Percentiles rank a stretch among this genome's conserved stretches.
phyloP scores from a whole-genome alignment of 92 coral and sea anemone genomes.

The Siderastrea siderea region DNA sequence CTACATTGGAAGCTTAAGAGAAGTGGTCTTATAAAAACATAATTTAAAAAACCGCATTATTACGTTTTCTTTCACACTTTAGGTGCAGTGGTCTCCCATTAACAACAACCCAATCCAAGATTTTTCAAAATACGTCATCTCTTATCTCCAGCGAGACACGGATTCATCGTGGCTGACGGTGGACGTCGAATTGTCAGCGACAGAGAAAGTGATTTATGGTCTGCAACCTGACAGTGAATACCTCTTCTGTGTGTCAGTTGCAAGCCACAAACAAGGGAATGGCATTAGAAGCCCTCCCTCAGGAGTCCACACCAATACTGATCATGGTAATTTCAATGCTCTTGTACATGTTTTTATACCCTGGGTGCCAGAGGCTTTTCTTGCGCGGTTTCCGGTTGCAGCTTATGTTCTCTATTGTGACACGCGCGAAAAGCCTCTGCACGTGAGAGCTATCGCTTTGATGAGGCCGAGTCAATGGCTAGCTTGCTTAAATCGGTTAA shows the following conservation, averaged over 20 bases:
- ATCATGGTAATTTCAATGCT: background rate
- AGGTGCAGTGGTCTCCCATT: slow-evolving; percentile 23
- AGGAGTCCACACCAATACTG: background rate
- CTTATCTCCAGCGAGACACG: background rate
- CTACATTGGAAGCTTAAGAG: background rate
- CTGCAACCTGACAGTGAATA: slow-evolving; percentile 17
- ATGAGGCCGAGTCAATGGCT: no score
- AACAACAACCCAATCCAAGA: slow-evolving; percentile 11
- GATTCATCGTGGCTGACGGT: background rate
- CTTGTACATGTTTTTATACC: background rate
- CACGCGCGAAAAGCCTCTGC: no score
- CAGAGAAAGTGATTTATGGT: background rate
- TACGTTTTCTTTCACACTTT: background rate
- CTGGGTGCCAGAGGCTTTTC: no score
- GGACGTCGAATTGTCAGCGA: slow-evolving; percentile 7
- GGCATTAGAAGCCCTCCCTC: slow-evolving; percentile 19
- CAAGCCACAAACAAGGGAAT: background rate
- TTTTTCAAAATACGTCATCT: slow-evolving; percentile 18
- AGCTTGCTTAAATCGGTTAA: no score
- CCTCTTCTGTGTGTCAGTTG: slow-evolving; percentile 20
- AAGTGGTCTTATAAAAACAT: background rate
- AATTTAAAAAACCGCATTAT: background rate
- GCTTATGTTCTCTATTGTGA: no score
- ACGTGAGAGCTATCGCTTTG: no score
- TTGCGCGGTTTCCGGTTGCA: no score